phyloP scores from a whole-genome alignment of 2,797 vertebrate genomes.

The Sorex maritimensis region DNA sequence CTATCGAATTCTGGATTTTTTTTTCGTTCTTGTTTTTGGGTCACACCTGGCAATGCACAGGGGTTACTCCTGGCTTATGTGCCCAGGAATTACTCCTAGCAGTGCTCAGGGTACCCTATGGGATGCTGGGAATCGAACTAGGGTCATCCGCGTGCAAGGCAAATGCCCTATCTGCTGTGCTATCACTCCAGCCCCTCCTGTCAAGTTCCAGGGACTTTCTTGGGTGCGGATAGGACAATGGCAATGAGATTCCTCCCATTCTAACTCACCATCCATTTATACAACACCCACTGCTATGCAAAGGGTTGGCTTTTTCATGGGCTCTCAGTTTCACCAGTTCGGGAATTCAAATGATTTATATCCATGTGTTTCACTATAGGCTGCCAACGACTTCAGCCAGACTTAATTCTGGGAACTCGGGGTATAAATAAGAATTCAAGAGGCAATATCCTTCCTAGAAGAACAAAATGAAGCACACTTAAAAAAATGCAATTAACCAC shows the following conservation, averaged over 20 bases:
- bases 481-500: background rate
- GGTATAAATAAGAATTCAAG: background rate
- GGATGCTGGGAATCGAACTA: too few species aligned
- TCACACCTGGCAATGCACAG: too few species aligned
- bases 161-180: too few species aligned
- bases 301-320: background rate
- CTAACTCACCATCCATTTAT: background rate
- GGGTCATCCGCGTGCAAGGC: too few species aligned
- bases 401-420: background rate
- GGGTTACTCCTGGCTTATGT: too few species aligned
- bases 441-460: background rate
- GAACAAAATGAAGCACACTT: background rate
- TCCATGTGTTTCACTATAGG: background rate
- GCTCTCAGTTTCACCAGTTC: background rate
- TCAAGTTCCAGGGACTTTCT: background rate
- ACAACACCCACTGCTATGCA: background rate
- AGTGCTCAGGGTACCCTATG: too few species aligned
- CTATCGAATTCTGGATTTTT: background rate
- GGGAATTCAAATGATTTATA: background rate
- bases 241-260: background rate
- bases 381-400: background rate
- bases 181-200: too few species aligned
- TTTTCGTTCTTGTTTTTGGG: too few species aligned
- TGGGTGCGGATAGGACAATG: background rate
- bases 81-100: too few species aligned